Percentiles rank a stretch among this genome's conserved stretches.
phyloP scores from a whole-genome alignment of 2,888 invertebrate genomes.

The Erpobdella octoculata region DNA sequence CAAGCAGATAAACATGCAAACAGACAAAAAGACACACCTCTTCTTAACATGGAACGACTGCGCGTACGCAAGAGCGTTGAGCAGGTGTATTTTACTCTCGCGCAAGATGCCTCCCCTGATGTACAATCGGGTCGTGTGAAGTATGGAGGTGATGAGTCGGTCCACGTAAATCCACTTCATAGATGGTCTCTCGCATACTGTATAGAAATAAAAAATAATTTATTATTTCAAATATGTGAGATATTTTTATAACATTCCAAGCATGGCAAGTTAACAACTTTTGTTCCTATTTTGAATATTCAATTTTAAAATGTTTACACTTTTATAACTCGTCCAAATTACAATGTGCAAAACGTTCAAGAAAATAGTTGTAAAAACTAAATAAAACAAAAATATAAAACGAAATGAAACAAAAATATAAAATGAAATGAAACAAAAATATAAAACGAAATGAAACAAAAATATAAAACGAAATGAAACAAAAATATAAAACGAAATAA shows the following conservation, averaged over 20 bases:
- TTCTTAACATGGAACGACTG: conserved; percentile 2
- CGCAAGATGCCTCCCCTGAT: conserved; percentile 14
- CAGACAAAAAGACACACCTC: too few species aligned
- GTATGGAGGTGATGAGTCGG: background rate
- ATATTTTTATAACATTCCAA: background rate
- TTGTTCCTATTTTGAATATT: too few species aligned
- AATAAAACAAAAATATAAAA: too few species aligned
- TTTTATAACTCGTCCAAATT: too few species aligned
- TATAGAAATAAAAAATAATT: too few species aligned
- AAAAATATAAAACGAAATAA: background rate
- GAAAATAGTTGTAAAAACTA: too few species aligned
- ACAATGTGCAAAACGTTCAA: too few species aligned
- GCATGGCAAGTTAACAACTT: background rate
- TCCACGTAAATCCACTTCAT: background rate
- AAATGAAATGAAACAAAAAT: background rate
- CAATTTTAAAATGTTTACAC: too few species aligned
- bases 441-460: background rate
- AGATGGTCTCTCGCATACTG: background rate
- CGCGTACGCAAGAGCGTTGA: conserved; percentile 14
- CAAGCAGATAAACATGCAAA: too few species aligned
- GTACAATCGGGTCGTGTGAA: background rate
- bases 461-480: background rate
- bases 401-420: too few species aligned
- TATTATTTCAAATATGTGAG: too few species aligned
- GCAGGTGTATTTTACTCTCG: conserved; percentile 16